phyloP scores from a whole-genome alignment of 2,888 invertebrate genomes.

The Hirtodrosophila cameraria region DNA sequence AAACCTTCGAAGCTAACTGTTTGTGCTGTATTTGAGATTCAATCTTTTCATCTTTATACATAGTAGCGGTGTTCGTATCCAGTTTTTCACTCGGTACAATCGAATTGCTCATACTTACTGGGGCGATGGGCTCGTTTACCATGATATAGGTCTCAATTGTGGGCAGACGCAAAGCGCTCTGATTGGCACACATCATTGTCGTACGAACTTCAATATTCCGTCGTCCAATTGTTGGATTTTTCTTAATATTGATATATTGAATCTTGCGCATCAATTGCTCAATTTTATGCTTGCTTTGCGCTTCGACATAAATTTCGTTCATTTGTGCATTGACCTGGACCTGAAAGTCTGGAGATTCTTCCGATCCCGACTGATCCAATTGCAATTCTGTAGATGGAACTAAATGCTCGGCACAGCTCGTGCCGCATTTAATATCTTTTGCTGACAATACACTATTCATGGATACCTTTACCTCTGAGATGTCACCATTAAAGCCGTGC shows the following conservation, averaged over 20 bases:
- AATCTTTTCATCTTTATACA: slow-evolving; percentile 15
- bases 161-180: slow-evolving; percentile 81
- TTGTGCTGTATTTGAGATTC: slow-evolving; percentile 20
- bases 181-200: slow-evolving; percentile 82
- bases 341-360: slow-evolving; percentile 88
- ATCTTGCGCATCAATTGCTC: slow-evolving; percentile 94
- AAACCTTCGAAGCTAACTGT: slow-evolving; percentile 6
- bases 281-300: slow-evolving; percentile 94
- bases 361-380: slow-evolving; percentile 2
- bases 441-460: slow-evolving; percentile 69
- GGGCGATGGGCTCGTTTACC: slow-evolving; percentile 80
- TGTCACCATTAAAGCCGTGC: slow-evolving; percentile 86
- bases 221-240: slow-evolving; percentile 97
- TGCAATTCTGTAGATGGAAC: slow-evolving; percentile 52
- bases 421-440: slow-evolving; percentile 82
- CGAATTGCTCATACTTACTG: slow-evolving; percentile 23
- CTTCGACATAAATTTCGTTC: slow-evolving; percentile 94
- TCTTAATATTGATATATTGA: slow-evolving; percentile 95
- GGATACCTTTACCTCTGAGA: slow-evolving; percentile 83
- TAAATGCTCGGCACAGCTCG: slow-evolving; percentile 83
- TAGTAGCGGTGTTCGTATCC: slow-evolving; percentile 9
- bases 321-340: slow-evolving; percentile 87
- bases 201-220: slow-evolving; percentile 87
- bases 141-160: slow-evolving; percentile 84
- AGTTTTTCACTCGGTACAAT: slow-evolving; percentile 1